Base-by-base conservation (phyloP, 2,888 invertebrate species). In the Nomada lathburiana region DNA sequence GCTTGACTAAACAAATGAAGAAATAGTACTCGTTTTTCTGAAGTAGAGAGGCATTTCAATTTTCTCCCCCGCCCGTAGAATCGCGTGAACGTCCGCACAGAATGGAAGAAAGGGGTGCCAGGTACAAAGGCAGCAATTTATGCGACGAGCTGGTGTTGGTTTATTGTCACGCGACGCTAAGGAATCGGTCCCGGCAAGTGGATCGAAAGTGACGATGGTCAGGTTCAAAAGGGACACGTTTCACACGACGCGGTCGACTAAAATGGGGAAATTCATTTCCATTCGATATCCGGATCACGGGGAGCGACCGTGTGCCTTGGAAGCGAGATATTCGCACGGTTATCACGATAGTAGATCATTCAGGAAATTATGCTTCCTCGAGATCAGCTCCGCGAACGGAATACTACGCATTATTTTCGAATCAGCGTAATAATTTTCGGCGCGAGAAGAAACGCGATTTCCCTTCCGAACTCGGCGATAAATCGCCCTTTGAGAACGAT, bases 231-330 rank as follows among this genome's bases (percentile, higher is more conserved):
- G 52, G 52, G 59, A 75, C 62, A 29, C 63, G 64, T 74, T 80
- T 77, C 76, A 57, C 72, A 71, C 71, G 73, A 20, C 55, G 60
- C 36, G 44, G 72, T 55, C 69, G 63, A 71, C 74, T 76, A 72
- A 75, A 78, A 65, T 69, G 68, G 42, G 60, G 82, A 86, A 86
- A 84, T 87, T 88, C 88, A 86, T 87, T 87, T 87, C 88, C 86
- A 87, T 83, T 86, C 80, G 85, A 84, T 87, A 86, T 86, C 82
- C 75, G 76, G 80, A 50, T 57, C 62, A 63, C 47, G 47, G 36
- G 47, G 13, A 63, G 63, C 68, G 65, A 78, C 29, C 69, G 50
- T 29, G 9, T 50, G 70, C 44, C 71, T 59, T 52, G 36, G 47
- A 18, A 65, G 59, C 44, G 64, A 36, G 36, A 70, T 53, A 36